These are phyloP conservation scores for Sinodicranocentrus sp. DNA, from an alignment of 2,888 invertebrate genomes.

Conservation along the genomic window DNA sequence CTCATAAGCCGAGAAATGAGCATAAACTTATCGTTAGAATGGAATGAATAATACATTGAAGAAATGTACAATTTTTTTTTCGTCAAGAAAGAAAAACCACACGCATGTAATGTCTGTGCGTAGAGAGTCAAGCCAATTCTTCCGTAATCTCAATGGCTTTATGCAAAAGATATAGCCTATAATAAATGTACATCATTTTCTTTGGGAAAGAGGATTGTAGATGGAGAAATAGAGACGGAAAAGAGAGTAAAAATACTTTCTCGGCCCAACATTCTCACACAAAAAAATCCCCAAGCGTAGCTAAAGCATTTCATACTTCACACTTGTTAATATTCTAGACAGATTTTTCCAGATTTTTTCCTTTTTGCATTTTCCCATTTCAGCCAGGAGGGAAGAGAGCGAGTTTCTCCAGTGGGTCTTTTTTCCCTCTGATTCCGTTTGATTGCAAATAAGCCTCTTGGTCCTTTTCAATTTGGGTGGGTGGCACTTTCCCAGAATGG, in stretches of 20 bases:
- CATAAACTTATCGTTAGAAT: neutral
- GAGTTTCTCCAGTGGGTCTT: slow-evolving; percentile 33
- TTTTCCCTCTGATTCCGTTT: slow-evolving; percentile 54
- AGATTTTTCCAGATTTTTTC: slow-evolving; percentile 58
- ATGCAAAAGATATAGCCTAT: slow-evolving; percentile 61
- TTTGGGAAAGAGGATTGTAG: slow-evolving; percentile 10
- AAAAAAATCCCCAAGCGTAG: slow-evolving; percentile 27
- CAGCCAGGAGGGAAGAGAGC: slow-evolving; percentile 20
- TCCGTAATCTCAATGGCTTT: slow-evolving; percentile 63
- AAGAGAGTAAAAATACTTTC: neutral
- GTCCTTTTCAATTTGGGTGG: slow-evolving; percentile 57
- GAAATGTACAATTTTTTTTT: slow-evolving; percentile 28
- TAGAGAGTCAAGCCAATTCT: slow-evolving; percentile 32
- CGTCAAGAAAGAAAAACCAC: slow-evolving; percentile 29
- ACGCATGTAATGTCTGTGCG: slow-evolving; percentile 9
- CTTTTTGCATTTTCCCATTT: slow-evolving; percentile 62
- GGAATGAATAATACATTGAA: slow-evolving; percentile 42
- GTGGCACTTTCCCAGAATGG: slow-evolving; percentile 56
- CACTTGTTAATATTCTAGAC: slow-evolving; percentile 65
- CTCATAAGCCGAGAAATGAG: slow-evolving; percentile 21
- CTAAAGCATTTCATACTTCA: slow-evolving; percentile 54
- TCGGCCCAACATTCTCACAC: neutral
- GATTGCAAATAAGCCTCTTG: slow-evolving; percentile 62
- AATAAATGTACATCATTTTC: slow-evolving; percentile 62
- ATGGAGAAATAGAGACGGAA: neutral